Base-by-base conservation (phyloP, 1,140 invertebrate species). In the Trichonephila inaurata region DNA sequence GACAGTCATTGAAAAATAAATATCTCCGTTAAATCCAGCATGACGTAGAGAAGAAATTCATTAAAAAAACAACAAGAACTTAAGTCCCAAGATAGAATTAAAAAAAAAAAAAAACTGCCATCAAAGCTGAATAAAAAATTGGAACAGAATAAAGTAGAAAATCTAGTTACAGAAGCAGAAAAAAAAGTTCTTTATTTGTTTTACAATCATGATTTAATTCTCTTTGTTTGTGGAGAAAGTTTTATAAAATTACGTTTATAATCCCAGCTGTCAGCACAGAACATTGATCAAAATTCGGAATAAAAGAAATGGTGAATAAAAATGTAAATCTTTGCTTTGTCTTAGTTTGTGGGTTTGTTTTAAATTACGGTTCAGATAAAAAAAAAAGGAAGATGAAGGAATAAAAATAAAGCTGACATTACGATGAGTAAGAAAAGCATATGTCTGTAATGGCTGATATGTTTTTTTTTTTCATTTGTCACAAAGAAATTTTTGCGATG, bases 321-420 rank as follows among this genome's bases (percentile, higher is more conserved):
- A 83, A 83, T 83, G 82, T 83, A 83, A 83, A 83, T 83, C 44
- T 58, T 83, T n/a, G n/a, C 51, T 83, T 83, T 58, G 82, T 83
- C 58, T 83, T 58, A 58, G n/a, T 77, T 7, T 69, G 66, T 33
- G 28, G 72, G 72, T 40, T 51, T 77, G 28, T 40, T 77, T 77
- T 77, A 77, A 77, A 77, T 77, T 77, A 77, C 72, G 33, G 28
- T 77, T 10, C 12, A 77, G 28, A 77, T 77, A 12, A 40, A 77
- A 77, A 33, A 77, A 77, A 40, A n/a, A n/a, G 10, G 0, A 1
- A n/a, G 19, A n/a, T 3, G 44, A 21, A 19, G 44, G 18, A 81
- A 40, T n/a, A 51, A 58, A 60, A 28, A 60, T 14, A 83, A 58
- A 24, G n/a, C 51, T n/a, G 8, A 18, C 19, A 77, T 1, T 19